Base-by-base conservation (phyloP, 2,113 vertebrate species). In the Otolemur garnettii region DNA sequence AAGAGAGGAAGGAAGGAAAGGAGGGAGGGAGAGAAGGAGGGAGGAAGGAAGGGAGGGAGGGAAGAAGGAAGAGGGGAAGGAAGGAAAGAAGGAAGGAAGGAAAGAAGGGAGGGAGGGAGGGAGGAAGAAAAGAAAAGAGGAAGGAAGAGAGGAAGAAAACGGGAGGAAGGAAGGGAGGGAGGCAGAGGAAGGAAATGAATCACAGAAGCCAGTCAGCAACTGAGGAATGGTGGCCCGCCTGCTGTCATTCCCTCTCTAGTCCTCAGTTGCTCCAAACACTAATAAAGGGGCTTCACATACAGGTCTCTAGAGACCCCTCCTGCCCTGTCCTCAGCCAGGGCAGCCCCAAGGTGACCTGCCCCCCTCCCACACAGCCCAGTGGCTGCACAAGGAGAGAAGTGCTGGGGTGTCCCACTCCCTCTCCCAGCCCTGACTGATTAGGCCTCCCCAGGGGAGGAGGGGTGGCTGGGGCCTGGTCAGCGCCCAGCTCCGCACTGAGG, bases 401-500 rank as follows among this genome's bases (percentile, higher is more conserved):
- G 14, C 33, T 13, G 45, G 78, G 33, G 88, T 15, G 4, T 12
- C 0, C 15, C 10, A 33, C 12, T 79, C 53, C 81, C 91, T 82
- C 86, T 80, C 85, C 35, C 66, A 1, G 90, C 87, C 82, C 69
- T 1, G n/a, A n/a, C 81, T 97, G 93, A 97, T 98, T 97, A 88
- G 7, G 60, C 35, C 45, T 57, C 82, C 57, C 71, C 12, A 57
- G 60, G 42, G 66, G 82, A 72, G 77, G 86, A 35, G 72, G 74
- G 88, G 71, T 50, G 93, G 78, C 78, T 74, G 62, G 81, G 87
- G 82, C 12, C 97, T 97, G 98, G 98, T 98, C 98, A 98, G 95
- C 93, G 60, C 98, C 97, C 93, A 5, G 90, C 93, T 97, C 97
- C 18, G 0, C 0, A 1, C 87, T 14, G n/a, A 94, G 96, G 96